Evolutionary conservation across 2,113 vertebrate species (phyloP).

Genomic region (Hydrochoerus hydrochaeris): DNA sequence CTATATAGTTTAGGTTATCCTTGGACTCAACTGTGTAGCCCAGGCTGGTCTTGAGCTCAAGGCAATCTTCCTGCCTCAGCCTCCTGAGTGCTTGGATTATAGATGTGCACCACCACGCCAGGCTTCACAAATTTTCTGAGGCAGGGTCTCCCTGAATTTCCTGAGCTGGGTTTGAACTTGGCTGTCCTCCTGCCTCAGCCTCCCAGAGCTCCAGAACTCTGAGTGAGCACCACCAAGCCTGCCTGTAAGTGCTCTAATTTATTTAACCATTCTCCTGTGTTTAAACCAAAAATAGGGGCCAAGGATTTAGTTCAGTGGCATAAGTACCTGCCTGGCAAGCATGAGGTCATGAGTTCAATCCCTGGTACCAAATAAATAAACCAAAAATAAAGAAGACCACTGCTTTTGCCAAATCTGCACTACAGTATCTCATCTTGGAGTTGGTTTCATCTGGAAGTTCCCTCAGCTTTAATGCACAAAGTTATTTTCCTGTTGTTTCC

Average conservation of each 20-base stretch:
- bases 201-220: not conserved
- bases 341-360: too few species aligned
- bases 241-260: not conserved
- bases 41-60: not conserved
- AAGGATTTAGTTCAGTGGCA: too few species aligned
- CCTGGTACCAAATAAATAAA: too few species aligned
- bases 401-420: not conserved
- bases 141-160: not conserved
- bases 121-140: not conserved
- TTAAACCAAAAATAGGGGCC: not conserved
- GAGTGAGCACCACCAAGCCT: not conserved
- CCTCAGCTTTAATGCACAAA: not conserved
- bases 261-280: not conserved
- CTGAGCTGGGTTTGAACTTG: not conserved
- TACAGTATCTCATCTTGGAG: not conserved
- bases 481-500: not conserved
- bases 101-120: not conserved
- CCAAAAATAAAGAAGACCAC: not conserved
- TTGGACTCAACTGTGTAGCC: not conserved
- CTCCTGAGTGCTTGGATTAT: not conserved
- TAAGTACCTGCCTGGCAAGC: too few species aligned
- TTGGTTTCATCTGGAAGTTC: not conserved
- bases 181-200: not conserved
- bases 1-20: not conserved
- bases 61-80: not conserved